Conservation (phyloP, 2,888 invertebrate species). For the Lottia gigantea region DNA sequence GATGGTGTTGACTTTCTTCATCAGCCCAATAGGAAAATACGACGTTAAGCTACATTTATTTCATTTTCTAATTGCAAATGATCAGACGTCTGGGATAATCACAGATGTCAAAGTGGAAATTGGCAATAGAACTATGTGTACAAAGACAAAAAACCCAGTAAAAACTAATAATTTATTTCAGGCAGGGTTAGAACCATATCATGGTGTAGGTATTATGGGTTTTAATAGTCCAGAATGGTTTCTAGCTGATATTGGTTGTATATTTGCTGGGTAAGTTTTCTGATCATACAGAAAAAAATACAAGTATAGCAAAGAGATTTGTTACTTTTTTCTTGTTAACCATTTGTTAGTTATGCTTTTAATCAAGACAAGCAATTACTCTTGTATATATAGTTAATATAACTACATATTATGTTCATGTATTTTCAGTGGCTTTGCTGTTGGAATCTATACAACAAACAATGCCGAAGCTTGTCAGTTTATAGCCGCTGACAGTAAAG, state of each 20-base stretch:
- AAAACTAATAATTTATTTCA: constrained; percentile 67
- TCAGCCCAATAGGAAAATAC: not conserved
- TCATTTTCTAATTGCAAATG: too few species aligned
- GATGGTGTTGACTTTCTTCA: too few species aligned
- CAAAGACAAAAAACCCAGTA: too few species aligned
- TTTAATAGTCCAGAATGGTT: constrained; percentile 94
- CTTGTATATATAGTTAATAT: not conserved
- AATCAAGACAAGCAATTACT: not conserved
- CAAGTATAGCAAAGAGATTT: too few species aligned
- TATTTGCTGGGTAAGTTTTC: constrained; percentile 83
- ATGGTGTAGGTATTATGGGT: constrained; percentile 89
- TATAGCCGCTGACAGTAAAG: constrained; percentile 79
- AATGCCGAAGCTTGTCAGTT: constrained; percentile 86
- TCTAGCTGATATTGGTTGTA: constrained; percentile 84
- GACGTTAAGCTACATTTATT: too few species aligned
- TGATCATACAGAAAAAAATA: not conserved
- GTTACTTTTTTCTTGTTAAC: not conserved
- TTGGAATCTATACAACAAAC: constrained; percentile 93
- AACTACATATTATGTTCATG: not conserved
- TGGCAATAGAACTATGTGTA: too few species aligned
- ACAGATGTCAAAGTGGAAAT: too few species aligned
- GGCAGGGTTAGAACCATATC: constrained; percentile 82
- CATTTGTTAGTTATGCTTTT: too few species aligned
- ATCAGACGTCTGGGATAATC: too few species aligned
- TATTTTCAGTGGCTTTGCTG: constrained; percentile 71